Evolutionary conservation across 1,140 invertebrate genomes (phyloP).

Genomic region (Eriocheir sinensis): DNA sequence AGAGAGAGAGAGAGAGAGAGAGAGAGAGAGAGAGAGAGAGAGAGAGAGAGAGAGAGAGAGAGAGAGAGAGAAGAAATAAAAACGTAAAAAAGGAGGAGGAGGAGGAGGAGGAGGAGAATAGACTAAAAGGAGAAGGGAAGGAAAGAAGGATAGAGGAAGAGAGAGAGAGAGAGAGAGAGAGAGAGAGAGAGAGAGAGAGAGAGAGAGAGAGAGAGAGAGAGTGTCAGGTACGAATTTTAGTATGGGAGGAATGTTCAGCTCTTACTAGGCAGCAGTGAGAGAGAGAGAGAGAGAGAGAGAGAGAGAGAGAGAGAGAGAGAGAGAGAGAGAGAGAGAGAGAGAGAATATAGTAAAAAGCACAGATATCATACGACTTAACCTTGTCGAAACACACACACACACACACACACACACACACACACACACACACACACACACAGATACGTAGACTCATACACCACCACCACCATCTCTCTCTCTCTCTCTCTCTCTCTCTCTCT

Average conservation of each 20-base stretch:
- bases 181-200: neutral
- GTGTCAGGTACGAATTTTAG: conserved; percentile 9
- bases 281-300: neutral
- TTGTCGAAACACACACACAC: too few relatives aligned
- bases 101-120: neutral
- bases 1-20: too few relatives aligned
- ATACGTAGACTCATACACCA: too few relatives aligned
- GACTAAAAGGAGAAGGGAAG: too few relatives aligned
- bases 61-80: too few relatives aligned
- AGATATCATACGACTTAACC: too few relatives aligned
- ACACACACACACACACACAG: too few relatives aligned
- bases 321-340: neutral
- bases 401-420: too few relatives aligned
- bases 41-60: too few relatives aligned
- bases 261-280: neutral
- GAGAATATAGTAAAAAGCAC: neutral
- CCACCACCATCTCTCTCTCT: neutral
- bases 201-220: too few relatives aligned
- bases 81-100: too few relatives aligned
- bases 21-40: too few relatives aligned
- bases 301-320: neutral
- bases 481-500: neutral
- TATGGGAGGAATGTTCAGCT: neutral
- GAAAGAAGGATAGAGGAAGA: neutral
- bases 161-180: neutral